Evolutionary conservation across 2,888 invertebrate genomes (phyloP).

Genomic region (Heteromyza rotundicornis): DNA sequence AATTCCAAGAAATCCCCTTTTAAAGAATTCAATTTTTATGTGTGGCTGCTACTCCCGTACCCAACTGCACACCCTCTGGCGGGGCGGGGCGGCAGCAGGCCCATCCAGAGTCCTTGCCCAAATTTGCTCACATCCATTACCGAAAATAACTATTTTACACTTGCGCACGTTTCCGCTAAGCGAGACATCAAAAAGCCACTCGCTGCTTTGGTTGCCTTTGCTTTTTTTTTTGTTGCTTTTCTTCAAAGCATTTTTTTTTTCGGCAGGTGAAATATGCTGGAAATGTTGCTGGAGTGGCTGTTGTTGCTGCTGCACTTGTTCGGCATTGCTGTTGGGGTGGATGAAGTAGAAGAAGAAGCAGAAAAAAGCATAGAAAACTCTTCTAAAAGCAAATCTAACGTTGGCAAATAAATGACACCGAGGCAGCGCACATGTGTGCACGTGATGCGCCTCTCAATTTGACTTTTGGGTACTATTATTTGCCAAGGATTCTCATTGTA

Average conservation of each 20-base stretch:
- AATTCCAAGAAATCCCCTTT: slow-evolving; percentile 1
- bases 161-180: not conserved
- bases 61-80: not conserved
- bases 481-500: not conserved
- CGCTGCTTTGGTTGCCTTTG: not conserved
- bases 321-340: not conserved
- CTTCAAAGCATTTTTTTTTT: not conserved
- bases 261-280: not conserved
- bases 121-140: not conserved
- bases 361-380: no score
- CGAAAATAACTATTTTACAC: slow-evolving; percentile 4
- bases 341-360: no score
- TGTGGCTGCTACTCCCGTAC: not conserved
- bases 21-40: slow-evolving; percentile 1
- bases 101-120: not conserved
- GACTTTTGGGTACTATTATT: not conserved
- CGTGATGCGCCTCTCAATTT: not conserved
- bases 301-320: no score
- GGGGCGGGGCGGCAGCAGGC: not conserved
- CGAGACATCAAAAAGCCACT: slow-evolving; percentile 4
- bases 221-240: not conserved
- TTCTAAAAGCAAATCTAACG: not conserved
- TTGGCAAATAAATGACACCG: not conserved
- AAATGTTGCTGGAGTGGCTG: not conserved
- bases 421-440: not conserved